These are phyloP conservation scores for Potamarius usumacintae DNA, from an alignment of 2,113 vertebrate genomes.

Conservation along the genomic window DNA sequence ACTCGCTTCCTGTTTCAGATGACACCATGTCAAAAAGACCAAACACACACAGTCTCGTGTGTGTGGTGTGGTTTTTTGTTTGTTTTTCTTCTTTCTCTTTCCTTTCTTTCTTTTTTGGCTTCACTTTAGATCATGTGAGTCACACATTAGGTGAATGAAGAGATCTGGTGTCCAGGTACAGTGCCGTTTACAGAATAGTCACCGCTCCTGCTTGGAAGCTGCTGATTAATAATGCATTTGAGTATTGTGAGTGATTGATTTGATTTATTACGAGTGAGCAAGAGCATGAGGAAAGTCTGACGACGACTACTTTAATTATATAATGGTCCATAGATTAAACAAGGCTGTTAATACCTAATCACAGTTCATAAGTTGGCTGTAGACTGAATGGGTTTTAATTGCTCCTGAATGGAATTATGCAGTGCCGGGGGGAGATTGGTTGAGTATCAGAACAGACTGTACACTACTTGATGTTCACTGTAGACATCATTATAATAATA, in stretches of 20 bases:
- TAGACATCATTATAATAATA: neutral
- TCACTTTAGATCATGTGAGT: neutral
- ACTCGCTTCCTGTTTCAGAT: neutral
- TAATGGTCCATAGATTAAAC: neutral
- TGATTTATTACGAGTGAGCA: conserved; percentile 1
- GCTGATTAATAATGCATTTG: conserved; percentile 10
- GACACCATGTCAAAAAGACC: neutral
- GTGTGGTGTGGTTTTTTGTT: too few relatives aligned
- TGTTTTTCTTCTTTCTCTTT: neutral
- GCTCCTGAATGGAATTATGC: neutral
- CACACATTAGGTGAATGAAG: neutral
- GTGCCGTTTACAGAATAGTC: neutral
- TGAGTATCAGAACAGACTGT: neutral
- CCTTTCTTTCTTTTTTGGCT: neutral
- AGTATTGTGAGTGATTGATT: neutral
- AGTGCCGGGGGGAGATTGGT: neutral
- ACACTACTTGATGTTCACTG: neutral
- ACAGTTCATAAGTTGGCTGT: neutral
- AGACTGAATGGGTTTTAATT: neutral
- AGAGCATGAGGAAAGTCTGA: neutral
- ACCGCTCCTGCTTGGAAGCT: neutral
- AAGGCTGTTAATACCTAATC: neutral
- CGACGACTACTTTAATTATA: neutral
- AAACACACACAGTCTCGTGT: neutral
- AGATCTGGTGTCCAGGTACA: conserved; percentile 6